Evolutionary conservation across 1,140 invertebrate species (phyloP), one percentile per base, ranked within the genome.

Genomic region (Saccostrea cuccullata): DNA sequence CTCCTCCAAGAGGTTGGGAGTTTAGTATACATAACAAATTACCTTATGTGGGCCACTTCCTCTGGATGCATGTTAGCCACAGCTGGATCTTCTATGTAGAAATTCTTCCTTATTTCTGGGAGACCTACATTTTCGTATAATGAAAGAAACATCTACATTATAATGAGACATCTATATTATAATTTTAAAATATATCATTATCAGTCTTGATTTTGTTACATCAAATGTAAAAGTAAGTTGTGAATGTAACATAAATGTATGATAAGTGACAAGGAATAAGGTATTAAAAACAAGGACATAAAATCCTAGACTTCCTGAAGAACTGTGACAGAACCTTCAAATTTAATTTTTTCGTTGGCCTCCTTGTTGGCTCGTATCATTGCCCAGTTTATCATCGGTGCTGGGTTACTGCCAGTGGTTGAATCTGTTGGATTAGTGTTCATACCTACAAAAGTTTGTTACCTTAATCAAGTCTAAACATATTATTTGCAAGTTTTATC

Each of bases 31-130:
- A 47, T 47, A 9, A 5, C 6, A 26, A 0, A 4, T 82, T 84
- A 95, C 92, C 95, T 94, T 84, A 94, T 97, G 84, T 95, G 89
- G 8, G 95, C 94, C 0, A 97, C 97, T 91, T 97, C 95, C 20
- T 95, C 94, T 2, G 94, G 87, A 55, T 96, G 92, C 96, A 98
- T 96, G 26, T 96, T 96, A 26, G 96, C 94, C 4, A 98, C 96
- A 90, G 95, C 95, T 0, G 96, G 96, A 92, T 97, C 96, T 96
- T 98, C 98, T 90, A 96, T 94, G 92, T 99, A 99, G 93, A 99
- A 98, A 92, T 98, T 95, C 94, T 98, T 98, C 4, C 96, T 95
- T 20, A 98, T 96, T 3, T 96, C 94, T 0, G 97, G 96, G 26
- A 96, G 95, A 88, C 96, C 94, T 95, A 84, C 12, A 88, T 23